Evolutionary conservation across 2,113 vertebrate genomes (phyloP), one percentile per base, ranked within the genome.

Genomic region (Poecile atricapillus): DNA sequence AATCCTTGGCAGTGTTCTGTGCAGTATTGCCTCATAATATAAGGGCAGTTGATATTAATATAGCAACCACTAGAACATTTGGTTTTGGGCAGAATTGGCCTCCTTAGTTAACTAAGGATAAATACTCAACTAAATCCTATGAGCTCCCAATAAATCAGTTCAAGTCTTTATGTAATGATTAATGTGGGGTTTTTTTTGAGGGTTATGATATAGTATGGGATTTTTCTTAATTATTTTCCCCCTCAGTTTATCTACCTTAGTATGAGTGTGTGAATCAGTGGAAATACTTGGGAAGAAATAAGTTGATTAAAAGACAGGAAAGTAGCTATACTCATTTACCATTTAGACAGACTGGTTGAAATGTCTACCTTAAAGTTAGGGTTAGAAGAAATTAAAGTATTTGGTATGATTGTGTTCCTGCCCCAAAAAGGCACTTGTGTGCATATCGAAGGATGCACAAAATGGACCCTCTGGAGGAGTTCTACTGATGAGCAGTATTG

Each of bases 371-470:
- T 59, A 41, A 76, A 49, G 19, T 49, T 79, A 73, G 1, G n/a
- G n/a, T n/a, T n/a, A n/a, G 47, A 58, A 89, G 28, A 73, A 62
- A 24, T 62, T 5, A 43, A 86, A 92, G 47, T 81, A 52, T 4
- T 69, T 87, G 16, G 4, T 67, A 25, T 43, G 23, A 37, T n/a
- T 60, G 27, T 55, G 28, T 75, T 70, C 14, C 12, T 37, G 14
- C 19, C 16, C 8, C 3, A 1, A 10, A 37, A 74, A 73, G 69
- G 2, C 8, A 5, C 1, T 0, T 33, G 13, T 35, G 24, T 41
- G 12, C 1, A 1, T 74, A 2, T 23, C 70, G 43, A 23, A 47
- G 25, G 20, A 56, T 47, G 24, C 18, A 37, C 30, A 31, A 41
- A 70, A 53, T 55, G 20, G 9, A 71, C 22, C 15, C 88, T 28